Conservation (phyloP, 2,113 vertebrate species). For the Lonchura striata region DNA sequence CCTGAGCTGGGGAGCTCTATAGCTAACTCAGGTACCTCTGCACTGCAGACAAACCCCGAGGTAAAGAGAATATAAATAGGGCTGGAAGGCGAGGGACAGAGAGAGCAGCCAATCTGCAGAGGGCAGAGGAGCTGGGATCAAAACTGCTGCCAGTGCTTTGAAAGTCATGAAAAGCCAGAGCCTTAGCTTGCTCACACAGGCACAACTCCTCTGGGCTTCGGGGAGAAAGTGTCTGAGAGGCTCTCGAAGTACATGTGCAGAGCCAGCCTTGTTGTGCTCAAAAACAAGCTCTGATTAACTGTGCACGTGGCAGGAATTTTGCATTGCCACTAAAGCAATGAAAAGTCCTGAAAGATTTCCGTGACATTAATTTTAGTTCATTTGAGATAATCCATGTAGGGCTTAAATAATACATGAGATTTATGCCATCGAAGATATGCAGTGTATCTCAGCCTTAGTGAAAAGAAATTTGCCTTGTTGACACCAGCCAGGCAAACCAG, state of each 20-base stretch:
- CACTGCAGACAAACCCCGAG: not conserved
- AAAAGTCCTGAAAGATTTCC: constrained; percentile 34
- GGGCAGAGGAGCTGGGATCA: constrained; percentile 8
- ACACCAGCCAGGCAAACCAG: constrained; percentile 7
- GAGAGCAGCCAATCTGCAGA: not conserved
- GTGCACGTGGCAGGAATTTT: constrained; percentile 35
- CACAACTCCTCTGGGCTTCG: constrained; percentile 2
- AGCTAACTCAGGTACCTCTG: not conserved
- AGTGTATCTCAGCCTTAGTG: not conserved
- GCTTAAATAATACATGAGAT: constrained; percentile 67
- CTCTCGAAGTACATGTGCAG: not conserved
- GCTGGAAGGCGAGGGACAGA: not conserved
- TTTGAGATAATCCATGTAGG: constrained; percentile 13
- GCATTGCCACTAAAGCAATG: not conserved
- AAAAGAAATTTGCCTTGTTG: constrained; percentile 39
- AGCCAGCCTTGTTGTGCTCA: constrained; percentile 22
- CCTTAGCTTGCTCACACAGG: not conserved
- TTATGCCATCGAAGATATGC: not conserved
- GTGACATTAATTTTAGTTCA: constrained; percentile 27
- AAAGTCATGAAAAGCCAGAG: constrained; percentile 37
- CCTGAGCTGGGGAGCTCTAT: not conserved
- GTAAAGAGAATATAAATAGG: constrained; percentile 39
- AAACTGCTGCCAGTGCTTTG: not conserved
- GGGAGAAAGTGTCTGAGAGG: not conserved
- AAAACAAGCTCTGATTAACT: constrained; percentile 17